Base-by-base conservation (phyloP, 2,113 vertebrate species). In the Melanocharis versteri region DNA sequence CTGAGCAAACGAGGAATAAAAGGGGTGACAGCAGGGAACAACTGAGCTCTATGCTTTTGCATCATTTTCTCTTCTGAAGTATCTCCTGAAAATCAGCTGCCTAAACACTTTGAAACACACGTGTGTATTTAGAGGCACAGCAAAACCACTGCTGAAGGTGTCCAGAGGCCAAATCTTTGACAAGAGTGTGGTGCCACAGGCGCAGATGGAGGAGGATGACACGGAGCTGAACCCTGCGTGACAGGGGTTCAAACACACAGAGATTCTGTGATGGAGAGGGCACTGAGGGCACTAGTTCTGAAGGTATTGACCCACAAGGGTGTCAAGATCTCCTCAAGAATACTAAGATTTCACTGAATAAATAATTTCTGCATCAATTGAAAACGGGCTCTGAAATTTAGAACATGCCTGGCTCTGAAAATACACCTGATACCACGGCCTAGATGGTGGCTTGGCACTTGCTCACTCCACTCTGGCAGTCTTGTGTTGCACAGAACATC, bases 211-310 rank as follows among this genome's bases (percentile, higher is more conserved):
- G 64, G 11, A 62, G 44, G 39, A 23, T 44, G 56, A 24, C 45
- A 35, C 0, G 0, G 16, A 33, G 7, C 37, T 70, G 13, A 7
- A 22, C 51, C 56, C 17, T 53, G 37, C 9, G 26, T 27, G 16
- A 18, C 1, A 14, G 18, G 13, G 15, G 7, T 18, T 71, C 61
- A 51, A 18, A 60, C 35, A 24, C 57, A 42, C 2, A 1, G 40
- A 83, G 50, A 8, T 31, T 15, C 10, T 64, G 15, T 11, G 35
- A 37, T 15, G 23, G 17, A 17, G 45, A 20, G 4, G 50, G 40
- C 44, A 15, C 21, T 72, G 53, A 23, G n/a, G n/a, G n/a, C n/a
- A n/a, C n/a, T n/a, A n/a, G n/a, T n/a, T n/a, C n/a, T n/a, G n/a
- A n/a, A n/a, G n/a, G n/a, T n/a, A n/a, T n/a, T n/a, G n/a, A n/a